Base-by-base conservation (phyloP, 1,140 invertebrate species). In the Trichonephila clavipes region DNA sequence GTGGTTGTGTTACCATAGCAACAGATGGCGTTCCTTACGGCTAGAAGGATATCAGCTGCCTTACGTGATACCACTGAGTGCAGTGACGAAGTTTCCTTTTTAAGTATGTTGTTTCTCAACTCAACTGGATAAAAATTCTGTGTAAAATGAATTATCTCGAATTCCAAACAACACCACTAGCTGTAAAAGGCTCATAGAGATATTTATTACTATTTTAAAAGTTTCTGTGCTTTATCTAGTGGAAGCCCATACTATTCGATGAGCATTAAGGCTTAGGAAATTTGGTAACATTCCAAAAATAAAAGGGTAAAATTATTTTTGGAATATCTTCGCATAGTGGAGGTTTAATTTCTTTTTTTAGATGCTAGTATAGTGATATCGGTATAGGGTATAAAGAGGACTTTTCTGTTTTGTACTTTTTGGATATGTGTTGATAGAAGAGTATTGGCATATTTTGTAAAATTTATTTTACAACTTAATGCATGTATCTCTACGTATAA, bases 1-100 rank as follows among this genome's bases (percentile, higher is more conserved):
- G 88, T 61, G 88, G 88, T 81, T 81, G 58, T 77, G 88, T 90
- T 51, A 40, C 88, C 72, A 90, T 82, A 21, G 88, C 88, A 90
- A 90, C 88, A 81, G 58, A 90, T 90, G 72, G 88, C 88, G 88
- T 90, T 90, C 88, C 64, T 77, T 58, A 90, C 88, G 72, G 40
- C n/a, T 59, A 81, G 72, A 51, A 44, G 69, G 69, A 81, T 90
- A 90, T 81, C 69, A 90, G 64, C 69, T 89, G 87, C 62, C 87
- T 89, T 69, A 89, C 19, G 40, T 51, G 72, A 81, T 81, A 77
- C 51, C 28, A 44, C 24, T 58, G 44, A 59, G 72, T 81, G 64
- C 19, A 90, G 40, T 77, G 64, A 90, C 18, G 87, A 44, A 69
- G 62, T 58, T 51, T 88, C 34, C 87, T 69, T 69, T 88, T 69